Conservation (phyloP, 2,113 vertebrate species). For the Isichthys henryi region DNA sequence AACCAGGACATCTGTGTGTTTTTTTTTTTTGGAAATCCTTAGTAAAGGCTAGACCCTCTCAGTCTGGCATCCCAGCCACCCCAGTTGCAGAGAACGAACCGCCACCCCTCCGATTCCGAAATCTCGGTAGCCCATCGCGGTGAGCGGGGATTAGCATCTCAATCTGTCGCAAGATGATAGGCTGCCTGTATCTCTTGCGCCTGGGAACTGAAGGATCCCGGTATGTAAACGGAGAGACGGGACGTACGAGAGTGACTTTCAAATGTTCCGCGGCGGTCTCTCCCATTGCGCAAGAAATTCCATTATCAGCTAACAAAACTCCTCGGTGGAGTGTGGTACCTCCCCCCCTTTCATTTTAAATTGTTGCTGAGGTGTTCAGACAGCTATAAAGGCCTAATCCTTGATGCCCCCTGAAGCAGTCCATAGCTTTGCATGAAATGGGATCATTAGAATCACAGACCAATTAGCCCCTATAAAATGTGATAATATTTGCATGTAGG, state of each 20-base stretch:
- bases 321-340: background rate
- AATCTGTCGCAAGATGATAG: background rate
- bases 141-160: background rate
- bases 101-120: background rate
- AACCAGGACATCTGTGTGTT: conserved; percentile 11
- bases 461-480: background rate
- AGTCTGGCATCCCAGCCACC: background rate
- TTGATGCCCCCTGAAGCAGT: background rate
- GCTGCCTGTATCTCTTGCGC: background rate
- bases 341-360: background rate
- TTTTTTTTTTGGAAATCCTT: conserved; percentile 17
- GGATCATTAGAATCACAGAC: background rate
- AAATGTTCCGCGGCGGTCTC: background rate
- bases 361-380: background rate
- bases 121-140: background rate
- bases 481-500: background rate
- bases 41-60: background rate
- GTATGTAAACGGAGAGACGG: background rate
- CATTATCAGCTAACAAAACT: background rate
- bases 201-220: background rate
- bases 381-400: background rate
- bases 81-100: background rate
- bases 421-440: background rate
- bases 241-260: background rate
- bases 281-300: background rate